These are phyloP conservation scores for Eristalis pertinax DNA, from an alignment of 2,888 invertebrate genomes.

Conservation along the genomic window DNA sequence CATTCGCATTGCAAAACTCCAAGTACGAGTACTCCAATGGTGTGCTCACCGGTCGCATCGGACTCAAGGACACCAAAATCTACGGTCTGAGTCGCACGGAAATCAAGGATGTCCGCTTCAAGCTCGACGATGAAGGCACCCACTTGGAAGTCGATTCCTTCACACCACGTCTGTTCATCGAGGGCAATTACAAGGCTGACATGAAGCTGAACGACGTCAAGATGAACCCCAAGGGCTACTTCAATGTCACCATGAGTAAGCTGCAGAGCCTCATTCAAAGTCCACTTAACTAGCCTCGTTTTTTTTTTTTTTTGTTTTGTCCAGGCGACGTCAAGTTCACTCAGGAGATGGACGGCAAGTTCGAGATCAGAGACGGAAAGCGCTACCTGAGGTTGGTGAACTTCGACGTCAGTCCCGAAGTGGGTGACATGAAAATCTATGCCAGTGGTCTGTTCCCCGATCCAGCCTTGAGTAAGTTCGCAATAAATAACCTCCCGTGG, in stretches of 20 bases:
- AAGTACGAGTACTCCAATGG: constrained; percentile 77
- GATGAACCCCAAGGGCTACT: constrained; percentile 84
- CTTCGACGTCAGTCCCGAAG: constrained; percentile 85
- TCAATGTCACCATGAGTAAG: constrained; percentile 85
- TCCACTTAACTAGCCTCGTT: background rate
- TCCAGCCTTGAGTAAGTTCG: constrained; percentile 85
- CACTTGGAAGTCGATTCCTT: constrained; percentile 84
- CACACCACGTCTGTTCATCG: constrained; percentile 83
- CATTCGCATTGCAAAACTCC: constrained; percentile 77
- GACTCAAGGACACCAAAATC: constrained; percentile 83
- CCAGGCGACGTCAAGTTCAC: constrained; percentile 84
- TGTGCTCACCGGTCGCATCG: constrained; percentile 77
- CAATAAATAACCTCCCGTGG: background rate
- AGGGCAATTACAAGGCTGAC: constrained; percentile 85
- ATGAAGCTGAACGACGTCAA: constrained; percentile 85
- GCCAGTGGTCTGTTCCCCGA: constrained; percentile 85
- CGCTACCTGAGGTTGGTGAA: constrained; percentile 84
- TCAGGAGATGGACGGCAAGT: constrained; percentile 84
- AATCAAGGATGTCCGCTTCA: constrained; percentile 83
- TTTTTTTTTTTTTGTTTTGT: no score
- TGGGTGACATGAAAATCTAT: constrained; percentile 84
- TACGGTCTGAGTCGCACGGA: constrained; percentile 83
- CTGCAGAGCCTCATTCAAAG: constrained; percentile 36
- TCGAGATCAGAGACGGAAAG: constrained; percentile 83
- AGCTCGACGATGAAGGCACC: constrained; percentile 83